phyloP scores from a whole-genome alignment of 1,140 invertebrate genomes.

The Pissodes strobi region DNA sequence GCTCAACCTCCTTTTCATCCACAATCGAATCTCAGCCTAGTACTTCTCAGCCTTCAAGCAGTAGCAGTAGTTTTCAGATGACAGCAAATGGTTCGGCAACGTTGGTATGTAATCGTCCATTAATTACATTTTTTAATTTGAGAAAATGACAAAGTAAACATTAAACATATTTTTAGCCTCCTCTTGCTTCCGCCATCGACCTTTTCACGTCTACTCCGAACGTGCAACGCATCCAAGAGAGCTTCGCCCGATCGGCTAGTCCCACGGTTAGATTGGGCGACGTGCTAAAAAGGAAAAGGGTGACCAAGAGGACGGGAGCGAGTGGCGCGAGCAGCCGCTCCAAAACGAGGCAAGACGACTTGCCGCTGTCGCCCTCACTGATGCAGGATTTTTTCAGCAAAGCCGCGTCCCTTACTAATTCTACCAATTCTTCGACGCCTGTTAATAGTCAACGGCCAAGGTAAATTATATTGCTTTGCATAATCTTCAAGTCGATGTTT shows the following conservation, averaged over 20 bases:
- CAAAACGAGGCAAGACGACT: slow-evolving; percentile 60
- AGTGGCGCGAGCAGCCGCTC: slow-evolving; percentile 59
- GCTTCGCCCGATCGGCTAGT: slow-evolving; percentile 51
- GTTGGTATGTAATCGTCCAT: slow-evolving; percentile 14
- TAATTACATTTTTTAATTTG: too few relatives aligned
- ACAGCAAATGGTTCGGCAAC: slow-evolving; percentile 49
- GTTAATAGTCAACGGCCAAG: slow-evolving; percentile 33
- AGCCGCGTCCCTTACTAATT: slow-evolving; percentile 56
- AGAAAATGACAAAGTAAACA: too few relatives aligned
- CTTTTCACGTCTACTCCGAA: slow-evolving; percentile 48
- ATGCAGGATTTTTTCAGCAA: slow-evolving; percentile 61
- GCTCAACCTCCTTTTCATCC: slow-evolving; percentile 39
- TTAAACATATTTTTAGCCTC: too few relatives aligned
- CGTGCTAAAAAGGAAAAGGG: slow-evolving; percentile 80
- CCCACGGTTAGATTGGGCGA: slow-evolving; percentile 72
- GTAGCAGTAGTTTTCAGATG: slow-evolving; percentile 30
- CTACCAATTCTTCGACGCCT: slow-evolving; percentile 29
- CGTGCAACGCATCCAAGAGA: slow-evolving; percentile 41
- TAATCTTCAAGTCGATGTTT: background rate
- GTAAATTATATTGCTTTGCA: slow-evolving; percentile 13
- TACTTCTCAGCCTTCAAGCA: slow-evolving; percentile 46
- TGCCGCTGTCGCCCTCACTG: slow-evolving; percentile 49
- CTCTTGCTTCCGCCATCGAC: too few relatives aligned
- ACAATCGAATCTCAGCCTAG: slow-evolving; percentile 49
- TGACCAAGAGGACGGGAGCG: slow-evolving; percentile 65